Evolutionary conservation across 2,113 vertebrate species (phyloP).

Genomic region (Istiophorus platypterus): DNA sequence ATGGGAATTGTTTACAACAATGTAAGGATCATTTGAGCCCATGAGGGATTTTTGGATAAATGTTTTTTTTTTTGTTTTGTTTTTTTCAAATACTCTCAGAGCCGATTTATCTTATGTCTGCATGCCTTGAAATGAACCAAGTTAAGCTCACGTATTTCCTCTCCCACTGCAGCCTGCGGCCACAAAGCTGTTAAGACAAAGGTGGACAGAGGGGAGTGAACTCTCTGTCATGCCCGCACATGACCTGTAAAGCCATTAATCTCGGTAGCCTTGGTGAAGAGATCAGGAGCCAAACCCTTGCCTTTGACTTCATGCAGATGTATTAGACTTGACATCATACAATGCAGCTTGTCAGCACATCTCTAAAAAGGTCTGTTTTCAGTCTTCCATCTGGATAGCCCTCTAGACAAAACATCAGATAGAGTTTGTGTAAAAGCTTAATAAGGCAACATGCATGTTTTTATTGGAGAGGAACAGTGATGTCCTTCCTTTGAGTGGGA

Average conservation of each 20-base stretch:
- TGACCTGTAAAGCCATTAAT: constrained; percentile 67
- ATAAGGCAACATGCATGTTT: not conserved
- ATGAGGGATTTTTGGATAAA: not conserved
- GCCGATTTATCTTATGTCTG: constrained; percentile 13
- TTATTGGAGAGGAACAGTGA: not conserved
- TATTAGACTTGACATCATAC: constrained; percentile 38
- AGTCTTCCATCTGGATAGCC: constrained; percentile 2
- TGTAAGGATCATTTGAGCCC: constrained; percentile 4
- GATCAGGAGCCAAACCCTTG: constrained; percentile 35
- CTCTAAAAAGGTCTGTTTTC: constrained; percentile 18
- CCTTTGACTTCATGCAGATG: constrained; percentile 50
- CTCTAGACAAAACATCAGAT: not conserved
- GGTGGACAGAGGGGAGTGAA: constrained; percentile 39
- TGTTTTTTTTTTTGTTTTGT: not conserved
- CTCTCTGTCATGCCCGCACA: constrained; percentile 58
- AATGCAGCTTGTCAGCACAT: constrained; percentile 25
- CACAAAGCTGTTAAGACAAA: constrained; percentile 49
- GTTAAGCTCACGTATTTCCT: constrained; percentile 23
- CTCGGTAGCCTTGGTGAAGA: constrained; percentile 43
- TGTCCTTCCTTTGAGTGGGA: not conserved
- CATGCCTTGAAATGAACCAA: constrained; percentile 10
- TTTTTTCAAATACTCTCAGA: not conserved
- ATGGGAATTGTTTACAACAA: not conserved
- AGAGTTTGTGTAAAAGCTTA: not conserved
- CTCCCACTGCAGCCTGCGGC: constrained; percentile 37